Evolutionary conservation across 2,113 vertebrate genomes (phyloP).

Genomic region (Myrmophylax atrothorax): DNA sequence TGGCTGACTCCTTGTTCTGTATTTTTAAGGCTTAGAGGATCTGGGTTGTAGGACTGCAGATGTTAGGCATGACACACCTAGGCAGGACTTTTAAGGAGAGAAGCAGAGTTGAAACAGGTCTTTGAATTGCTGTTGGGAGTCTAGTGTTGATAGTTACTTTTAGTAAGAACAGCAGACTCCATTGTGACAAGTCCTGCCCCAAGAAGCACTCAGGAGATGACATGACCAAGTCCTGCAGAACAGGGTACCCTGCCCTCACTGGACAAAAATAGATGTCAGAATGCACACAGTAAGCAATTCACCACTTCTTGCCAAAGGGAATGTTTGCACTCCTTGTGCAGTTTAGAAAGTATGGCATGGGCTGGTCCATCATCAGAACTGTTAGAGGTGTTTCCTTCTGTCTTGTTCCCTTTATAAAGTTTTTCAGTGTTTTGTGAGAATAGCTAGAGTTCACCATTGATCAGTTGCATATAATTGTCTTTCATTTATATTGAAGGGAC

Average conservation of each 20-base stretch:
- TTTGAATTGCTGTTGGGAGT: background rate
- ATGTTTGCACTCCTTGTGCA: background rate
- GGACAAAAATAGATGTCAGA: constrained; percentile 30
- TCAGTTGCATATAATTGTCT: background rate
- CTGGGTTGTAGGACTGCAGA: background rate
- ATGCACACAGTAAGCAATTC: background rate
- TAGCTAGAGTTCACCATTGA: background rate
- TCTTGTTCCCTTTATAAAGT: background rate
- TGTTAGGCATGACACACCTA: background rate
- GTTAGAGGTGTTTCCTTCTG: background rate
- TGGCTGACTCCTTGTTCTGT: background rate
- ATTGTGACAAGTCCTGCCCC: background rate
- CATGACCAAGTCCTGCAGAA: background rate
- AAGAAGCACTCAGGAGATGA: background rate
- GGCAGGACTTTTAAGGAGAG: background rate
- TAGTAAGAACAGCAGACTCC: background rate
- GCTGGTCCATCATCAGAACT: background rate
- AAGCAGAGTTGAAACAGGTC: background rate
- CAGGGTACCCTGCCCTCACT: background rate
- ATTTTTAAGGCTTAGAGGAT: background rate
- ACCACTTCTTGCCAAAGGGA: background rate
- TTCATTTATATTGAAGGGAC: background rate
- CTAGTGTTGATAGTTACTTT: background rate
- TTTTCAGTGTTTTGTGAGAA: background rate
- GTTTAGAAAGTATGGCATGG: background rate